phyloP scores from a whole-genome alignment of 2,888 invertebrate species.

The Fragum fragum region DNA sequence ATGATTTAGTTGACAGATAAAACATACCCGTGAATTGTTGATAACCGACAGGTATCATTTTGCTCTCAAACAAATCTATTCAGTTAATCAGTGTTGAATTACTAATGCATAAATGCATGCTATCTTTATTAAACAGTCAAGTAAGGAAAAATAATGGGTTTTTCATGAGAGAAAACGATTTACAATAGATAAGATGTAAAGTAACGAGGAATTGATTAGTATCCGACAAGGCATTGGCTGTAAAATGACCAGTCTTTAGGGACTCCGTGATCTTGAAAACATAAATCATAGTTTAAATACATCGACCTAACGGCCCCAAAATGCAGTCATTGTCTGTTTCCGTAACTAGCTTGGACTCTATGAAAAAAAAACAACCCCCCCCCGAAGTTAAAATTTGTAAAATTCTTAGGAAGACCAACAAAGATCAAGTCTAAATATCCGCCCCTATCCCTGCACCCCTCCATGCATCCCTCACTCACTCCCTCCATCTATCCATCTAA shows the following conservation, averaged over 20 bases:
- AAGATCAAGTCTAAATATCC: too few relatives aligned
- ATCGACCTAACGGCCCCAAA: neutral
- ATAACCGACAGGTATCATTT: too few relatives aligned
- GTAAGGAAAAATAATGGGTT: conserved; percentile 14
- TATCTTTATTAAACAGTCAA: neutral
- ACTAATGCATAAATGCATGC: neutral
- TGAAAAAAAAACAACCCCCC: too few relatives aligned
- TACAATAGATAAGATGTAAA: neutral
- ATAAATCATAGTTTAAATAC: conserved; percentile 16
- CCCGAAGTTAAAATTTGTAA: too few relatives aligned
- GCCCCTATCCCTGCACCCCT: too few relatives aligned
- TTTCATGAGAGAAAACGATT: conserved; percentile 3
- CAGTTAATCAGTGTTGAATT: too few relatives aligned
- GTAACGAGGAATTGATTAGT: conserved; percentile 19
- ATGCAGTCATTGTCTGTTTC: neutral
- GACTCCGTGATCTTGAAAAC: conserved; percentile 1
- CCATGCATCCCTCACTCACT: too few relatives aligned
- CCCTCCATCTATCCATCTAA: too few relatives aligned
- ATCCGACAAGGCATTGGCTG: conserved; percentile 1
- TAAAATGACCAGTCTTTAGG: conserved; percentile 9
- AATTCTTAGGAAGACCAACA: too few relatives aligned
- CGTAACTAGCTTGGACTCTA: neutral
- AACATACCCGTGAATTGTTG: too few relatives aligned
- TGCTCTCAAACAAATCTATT: too few relatives aligned
- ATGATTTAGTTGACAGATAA: too few relatives aligned